Base-by-base conservation (phyloP, 2,888 invertebrate genomes). In the Thymelicus lineola region DNA sequence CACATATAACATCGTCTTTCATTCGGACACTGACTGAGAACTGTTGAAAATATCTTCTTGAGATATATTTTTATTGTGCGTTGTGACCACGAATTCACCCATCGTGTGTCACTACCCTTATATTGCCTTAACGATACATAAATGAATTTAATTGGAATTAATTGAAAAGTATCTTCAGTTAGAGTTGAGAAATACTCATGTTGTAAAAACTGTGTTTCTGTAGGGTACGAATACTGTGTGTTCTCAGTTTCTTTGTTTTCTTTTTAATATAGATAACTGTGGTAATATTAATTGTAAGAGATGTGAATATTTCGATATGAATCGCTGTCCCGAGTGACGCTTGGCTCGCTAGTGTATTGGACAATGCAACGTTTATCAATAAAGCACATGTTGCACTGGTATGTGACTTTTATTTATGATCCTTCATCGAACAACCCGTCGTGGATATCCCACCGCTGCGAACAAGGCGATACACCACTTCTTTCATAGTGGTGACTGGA, bases 341-440 rank as follows among this genome's bases (percentile, higher is more conserved):
- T 86, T 86, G 77, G 74, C 80, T 83, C 68, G 84, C 85, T 91
- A 86, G 77, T 84, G 70, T 75, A 76, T 82, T 79, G 85, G 82
- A 84, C 79, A 76, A 81, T 81, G 86, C 85, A 88, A 84, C 82
- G 82, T 87, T 87, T 90, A 85, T 90, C 84, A 91, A 87, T 93
- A 93, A 90, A 93, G 90, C 91, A 92, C 91, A 84, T 90, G 90
- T 89, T 90, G 91, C 91, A 93, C 90, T 82, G 73, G 77, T 58
- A 5, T 59, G 74, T 71, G 79, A 70, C 82, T 84, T 88, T 90
- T 79, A 80, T 80, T 86, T 82, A 53, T 42, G 9, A 42, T 42
- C n/a, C n/a, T n/a, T n/a, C n/a, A n/a, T n/a, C n/a, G n/a, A n/a
- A n/a, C n/a, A n/a, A n/a, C n/a, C n/a, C n/a, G n/a, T n/a, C n/a